Conservation (phyloP, 2,113 vertebrate species). For the Sceloporus undulatus region DNA sequence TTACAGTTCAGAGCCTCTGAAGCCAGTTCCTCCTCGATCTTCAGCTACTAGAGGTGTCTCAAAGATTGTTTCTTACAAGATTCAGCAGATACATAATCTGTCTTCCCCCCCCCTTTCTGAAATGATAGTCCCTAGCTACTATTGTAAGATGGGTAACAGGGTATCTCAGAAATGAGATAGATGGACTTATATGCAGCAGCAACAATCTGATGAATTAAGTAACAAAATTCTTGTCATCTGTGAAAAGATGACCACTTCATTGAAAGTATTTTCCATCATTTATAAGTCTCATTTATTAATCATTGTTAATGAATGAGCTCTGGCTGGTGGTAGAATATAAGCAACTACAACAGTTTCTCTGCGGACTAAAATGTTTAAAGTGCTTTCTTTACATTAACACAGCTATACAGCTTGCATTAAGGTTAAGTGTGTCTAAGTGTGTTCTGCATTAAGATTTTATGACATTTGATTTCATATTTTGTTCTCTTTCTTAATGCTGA, state of each 20-base stretch:
- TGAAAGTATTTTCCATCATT: neutral
- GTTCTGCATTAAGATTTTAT: conserved; percentile 28
- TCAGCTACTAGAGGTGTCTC: too few relatives aligned
- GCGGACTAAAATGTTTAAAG: neutral
- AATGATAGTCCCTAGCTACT: too few relatives aligned
- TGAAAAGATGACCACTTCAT: neutral
- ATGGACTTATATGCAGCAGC: neutral
- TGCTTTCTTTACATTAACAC: conserved; percentile 11
- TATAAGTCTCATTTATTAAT: neutral
- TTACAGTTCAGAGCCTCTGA: too few relatives aligned
- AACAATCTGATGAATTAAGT: neutral
- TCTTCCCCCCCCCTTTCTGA: too few relatives aligned
- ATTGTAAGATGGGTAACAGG: too few relatives aligned
- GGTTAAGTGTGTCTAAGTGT: conserved; percentile 7
- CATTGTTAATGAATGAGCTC: conserved; percentile 3
- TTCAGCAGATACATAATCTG: neutral
- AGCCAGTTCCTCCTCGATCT: too few relatives aligned
- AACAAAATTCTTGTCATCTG: neutral
- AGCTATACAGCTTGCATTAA: conserved; percentile 1
- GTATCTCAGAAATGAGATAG: neutral
- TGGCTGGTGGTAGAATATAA: neutral
- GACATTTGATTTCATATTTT: conserved; percentile 32
- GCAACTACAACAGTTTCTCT: neutral
- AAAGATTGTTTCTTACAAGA: neutral
- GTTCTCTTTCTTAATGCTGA: conserved; percentile 35